phyloP scores from a whole-genome alignment of 2,797 vertebrate species.

The Melanotaenia boesemani region DNA sequence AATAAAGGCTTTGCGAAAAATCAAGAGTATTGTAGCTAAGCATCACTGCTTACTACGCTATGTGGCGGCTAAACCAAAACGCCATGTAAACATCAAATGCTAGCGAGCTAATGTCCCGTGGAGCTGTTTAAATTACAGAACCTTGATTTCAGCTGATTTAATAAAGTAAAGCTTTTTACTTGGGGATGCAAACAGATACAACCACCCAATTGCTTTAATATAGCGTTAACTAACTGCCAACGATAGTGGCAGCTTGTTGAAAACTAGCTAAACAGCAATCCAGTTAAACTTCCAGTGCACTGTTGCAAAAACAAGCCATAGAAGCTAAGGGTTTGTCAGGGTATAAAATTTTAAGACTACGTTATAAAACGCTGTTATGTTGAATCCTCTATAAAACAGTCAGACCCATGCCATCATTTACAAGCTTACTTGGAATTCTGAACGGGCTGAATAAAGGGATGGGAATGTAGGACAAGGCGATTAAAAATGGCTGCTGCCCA shows the following conservation, averaged over 20 bases:
- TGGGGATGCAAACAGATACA: not conserved
- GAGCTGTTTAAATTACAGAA: not conserved
- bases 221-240: slow-evolving; percentile 37
- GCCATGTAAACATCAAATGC: slow-evolving; percentile 72
- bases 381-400: not conserved
- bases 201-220: not conserved
- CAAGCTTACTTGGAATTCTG: slow-evolving; percentile 36
- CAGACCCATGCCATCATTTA: slow-evolving; percentile 20
- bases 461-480: slow-evolving; percentile 82
- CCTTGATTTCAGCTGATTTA: fast-evolving
- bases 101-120: not conserved
- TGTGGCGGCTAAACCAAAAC: slow-evolving; percentile 40
- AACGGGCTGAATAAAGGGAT: slow-evolving; percentile 60
- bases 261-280: slow-evolving; percentile 52
- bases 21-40: slow-evolving; percentile 8
- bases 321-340: slow-evolving; percentile 19
- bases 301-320: slow-evolving; percentile 47
- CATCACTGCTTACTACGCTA: slow-evolving; percentile 33
- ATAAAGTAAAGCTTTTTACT: not conserved
- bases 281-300: slow-evolving; percentile 55
- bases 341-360: not conserved
- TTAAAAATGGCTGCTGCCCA: slow-evolving; percentile 89
- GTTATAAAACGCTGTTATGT: fast-evolving
- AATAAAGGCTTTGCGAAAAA: not conserved
- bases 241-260: slow-evolving; percentile 40